Evolutionary conservation across 1,140 invertebrate species (phyloP).

Genomic region (Panagrolaimus sp.): DNA sequence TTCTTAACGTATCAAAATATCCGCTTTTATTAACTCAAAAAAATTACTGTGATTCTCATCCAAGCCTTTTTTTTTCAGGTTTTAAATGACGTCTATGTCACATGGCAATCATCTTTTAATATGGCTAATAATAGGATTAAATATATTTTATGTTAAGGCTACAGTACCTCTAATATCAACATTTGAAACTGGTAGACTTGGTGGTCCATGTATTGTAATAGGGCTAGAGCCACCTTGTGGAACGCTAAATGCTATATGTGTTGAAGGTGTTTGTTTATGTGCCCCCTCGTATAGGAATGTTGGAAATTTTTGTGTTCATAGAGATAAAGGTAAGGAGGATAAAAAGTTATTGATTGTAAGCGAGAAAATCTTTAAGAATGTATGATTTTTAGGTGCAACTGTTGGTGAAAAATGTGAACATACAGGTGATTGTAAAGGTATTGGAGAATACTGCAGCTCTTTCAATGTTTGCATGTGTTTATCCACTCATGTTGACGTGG

Average conservation of each 20-base stretch:
- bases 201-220: not conserved
- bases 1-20: too few species aligned
- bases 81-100: too few species aligned
- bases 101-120: too few species aligned
- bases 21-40: too few species aligned
- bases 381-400: constrained; percentile 22
- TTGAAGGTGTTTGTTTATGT: not conserved
- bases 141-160: too few species aligned
- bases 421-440: constrained; percentile 24
- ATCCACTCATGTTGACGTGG: constrained; percentile 21
- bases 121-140: too few species aligned
- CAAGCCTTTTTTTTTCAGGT: too few species aligned
- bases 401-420: constrained; percentile 20
- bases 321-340: not conserved
- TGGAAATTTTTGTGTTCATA: not conserved
- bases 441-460: constrained; percentile 30
- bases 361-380: too few species aligned
- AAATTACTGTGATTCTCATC: too few species aligned
- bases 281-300: not conserved
- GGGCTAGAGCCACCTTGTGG: not conserved
- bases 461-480: constrained; percentile 30
- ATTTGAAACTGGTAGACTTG: too few species aligned
- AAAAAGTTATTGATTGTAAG: too few species aligned
- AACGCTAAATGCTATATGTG: not conserved
- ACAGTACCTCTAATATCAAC: too few species aligned